Conservation (phyloP, 1,140 invertebrate genomes). For the Drosophila yakuba region DNA sequence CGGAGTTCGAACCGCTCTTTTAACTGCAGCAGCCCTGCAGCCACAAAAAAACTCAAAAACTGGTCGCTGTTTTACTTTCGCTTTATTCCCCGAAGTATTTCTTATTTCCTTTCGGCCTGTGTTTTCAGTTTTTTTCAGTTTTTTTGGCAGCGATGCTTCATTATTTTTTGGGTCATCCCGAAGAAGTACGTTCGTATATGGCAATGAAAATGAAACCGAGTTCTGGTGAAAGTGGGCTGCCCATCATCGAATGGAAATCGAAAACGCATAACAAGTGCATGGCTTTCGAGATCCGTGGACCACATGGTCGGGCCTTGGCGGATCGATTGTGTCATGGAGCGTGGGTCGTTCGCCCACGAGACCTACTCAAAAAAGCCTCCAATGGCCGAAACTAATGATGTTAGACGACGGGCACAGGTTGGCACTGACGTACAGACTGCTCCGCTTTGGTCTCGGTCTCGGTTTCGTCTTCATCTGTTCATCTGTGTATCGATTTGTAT, state of each 20-base stretch:
- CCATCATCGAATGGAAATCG: conserved; percentile 49
- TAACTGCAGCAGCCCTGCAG: conserved; percentile 62
- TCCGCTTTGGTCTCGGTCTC: conserved; percentile 16
- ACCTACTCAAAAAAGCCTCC: conserved; percentile 25
- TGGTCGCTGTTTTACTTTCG: conserved; percentile 80
- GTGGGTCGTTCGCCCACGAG: conserved; percentile 33
- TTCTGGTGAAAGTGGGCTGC: conserved; percentile 78
- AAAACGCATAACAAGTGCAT: conserved; percentile 78
- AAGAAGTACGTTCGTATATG: conserved; percentile 53
- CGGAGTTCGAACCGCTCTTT: conserved; percentile 25
- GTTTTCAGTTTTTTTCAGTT: conserved; percentile 41
- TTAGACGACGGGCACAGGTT: conserved; percentile 49
- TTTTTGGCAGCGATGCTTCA: conserved; percentile 40
- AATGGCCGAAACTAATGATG: conserved; percentile 48
- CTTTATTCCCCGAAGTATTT: conserved; percentile 60
- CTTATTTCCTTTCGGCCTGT: conserved; percentile 39
- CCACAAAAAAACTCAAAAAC: conserved; percentile 58
- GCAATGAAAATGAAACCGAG: conserved; percentile 77
- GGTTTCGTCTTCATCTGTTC: conserved; percentile 28
- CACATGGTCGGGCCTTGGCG: conserved; percentile 34
- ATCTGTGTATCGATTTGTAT: not conserved
- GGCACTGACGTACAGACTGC: conserved; percentile 37
- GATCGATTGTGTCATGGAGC: conserved; percentile 69
- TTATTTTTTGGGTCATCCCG: conserved; percentile 43
- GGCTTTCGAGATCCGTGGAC: conserved; percentile 30